These are phyloP conservation scores for Schizothorax lantsangensis DNA, from an alignment of 2,797 vertebrate species.

Conservation along the genomic window DNA sequence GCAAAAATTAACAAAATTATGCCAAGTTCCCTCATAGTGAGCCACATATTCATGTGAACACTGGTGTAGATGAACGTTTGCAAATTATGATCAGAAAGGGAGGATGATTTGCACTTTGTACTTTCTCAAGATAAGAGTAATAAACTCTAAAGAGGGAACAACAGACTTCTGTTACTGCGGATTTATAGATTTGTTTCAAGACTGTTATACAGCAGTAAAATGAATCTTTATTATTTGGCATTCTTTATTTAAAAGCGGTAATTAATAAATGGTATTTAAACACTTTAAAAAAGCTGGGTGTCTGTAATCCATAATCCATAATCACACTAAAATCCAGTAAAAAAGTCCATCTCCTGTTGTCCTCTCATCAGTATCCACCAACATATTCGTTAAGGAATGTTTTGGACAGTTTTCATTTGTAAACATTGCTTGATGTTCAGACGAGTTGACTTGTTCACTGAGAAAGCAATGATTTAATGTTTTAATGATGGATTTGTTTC, in stretches of 20 bases:
- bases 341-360: background rate
- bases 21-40: slow-evolving; percentile 74
- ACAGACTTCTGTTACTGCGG: slow-evolving; percentile 2
- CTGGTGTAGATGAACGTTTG: slow-evolving; percentile 60
- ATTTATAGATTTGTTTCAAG: background rate
- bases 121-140: slow-evolving; percentile 56
- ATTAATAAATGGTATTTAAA: background rate
- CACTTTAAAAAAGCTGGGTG: background rate
- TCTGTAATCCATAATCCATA: background rate
- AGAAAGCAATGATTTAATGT: too few relatives aligned
- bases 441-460: too few relatives aligned
- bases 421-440: too few relatives aligned
- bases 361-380: background rate
- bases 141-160: slow-evolving; percentile 9
- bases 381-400: background rate
- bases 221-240: background rate
- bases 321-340: background rate
- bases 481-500: too few relatives aligned
- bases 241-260: background rate
- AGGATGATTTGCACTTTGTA: slow-evolving; percentile 73
- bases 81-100: slow-evolving; percentile 66
- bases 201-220: background rate
- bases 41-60: slow-evolving; percentile 54
- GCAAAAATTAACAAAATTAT: slow-evolving; percentile 67
- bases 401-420: too few relatives aligned